Evolutionary conservation across 2,888 invertebrate species (phyloP), one percentile per base, ranked within the genome.

Genomic region (Pandemis cinnamomeana): DNA sequence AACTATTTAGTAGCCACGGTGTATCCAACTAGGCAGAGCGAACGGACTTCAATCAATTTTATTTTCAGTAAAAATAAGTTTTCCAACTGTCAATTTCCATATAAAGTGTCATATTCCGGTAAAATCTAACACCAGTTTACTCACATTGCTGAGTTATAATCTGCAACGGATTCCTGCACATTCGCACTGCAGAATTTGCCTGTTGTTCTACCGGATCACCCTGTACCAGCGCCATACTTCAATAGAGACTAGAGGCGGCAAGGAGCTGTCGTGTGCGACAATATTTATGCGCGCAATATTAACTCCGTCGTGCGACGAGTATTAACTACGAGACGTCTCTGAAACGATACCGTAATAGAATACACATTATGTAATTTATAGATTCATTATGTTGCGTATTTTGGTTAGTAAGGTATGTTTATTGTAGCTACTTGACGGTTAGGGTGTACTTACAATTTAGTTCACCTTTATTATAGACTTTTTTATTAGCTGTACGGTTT

Each of bases 261-360:
- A 86, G 90, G 86, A 83, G 89, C 91, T 93, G 93, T 94, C 93
- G 83, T 82, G 85, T 81, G 86, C 88, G 89, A 90, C 91, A 89
- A 93, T 94, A 94, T 94, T 94, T 94, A 94, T 94, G 94, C 90
- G 90, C 87, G 88, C 89, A 90, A 93, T 94, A 94, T 94, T 94
- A 94, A 94, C 93, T 93, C 87, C 82, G 58, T 10, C 58, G 11
- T 58, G 58, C 66, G 83, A 82, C 86, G 82, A 80, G 83, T 87
- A 88, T 88, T 88, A 87, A 88, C 87, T 86, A 81, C 83, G 78
- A 81, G 85, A 87, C 87, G 85, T 89, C 85, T 85, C 85, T 85
- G 84, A 86, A 86, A 81, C 83, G 80, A 78, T 71, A 74, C 74
- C 53, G 53, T 73, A 44, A 71, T 71, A 62, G 70, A 74, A 74